Conservation (phyloP, 2,113 vertebrate species). For the Lasiurus cinereus region DNA sequence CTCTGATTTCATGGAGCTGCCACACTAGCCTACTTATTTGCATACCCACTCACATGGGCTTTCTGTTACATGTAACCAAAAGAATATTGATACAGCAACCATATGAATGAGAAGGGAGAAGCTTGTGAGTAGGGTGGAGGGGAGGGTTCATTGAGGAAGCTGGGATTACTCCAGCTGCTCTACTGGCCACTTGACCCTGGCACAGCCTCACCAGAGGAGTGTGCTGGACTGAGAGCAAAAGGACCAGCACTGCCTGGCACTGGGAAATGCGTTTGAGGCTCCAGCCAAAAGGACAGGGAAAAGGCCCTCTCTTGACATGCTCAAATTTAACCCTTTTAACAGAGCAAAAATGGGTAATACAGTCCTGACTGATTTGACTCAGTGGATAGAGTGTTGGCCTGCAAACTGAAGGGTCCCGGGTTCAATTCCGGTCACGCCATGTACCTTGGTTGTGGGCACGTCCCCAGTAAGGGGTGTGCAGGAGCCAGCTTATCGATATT, state of each 20-base stretch:
- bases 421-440: too few species aligned
- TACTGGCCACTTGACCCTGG: not conserved
- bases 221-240: not conserved
- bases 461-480: too few species aligned
- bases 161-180: not conserved
- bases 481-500: too few species aligned
- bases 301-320: not conserved
- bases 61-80: not conserved
- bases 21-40: not conserved
- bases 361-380: too few species aligned
- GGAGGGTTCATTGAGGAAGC: not conserved
- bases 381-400: too few species aligned
- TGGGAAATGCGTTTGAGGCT: rapidly evolving
- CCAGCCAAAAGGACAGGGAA: not conserved
- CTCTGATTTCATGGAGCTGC: not conserved
- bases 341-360: not conserved
- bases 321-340: not conserved
- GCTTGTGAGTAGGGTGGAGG: not conserved
- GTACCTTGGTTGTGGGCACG: too few species aligned
- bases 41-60: not conserved
- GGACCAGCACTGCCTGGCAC: rapidly evolving
- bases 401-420: too few species aligned
- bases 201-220: too few species aligned
- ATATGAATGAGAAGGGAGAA: not conserved
- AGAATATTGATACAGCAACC: not conserved